These are phyloP conservation scores for Lethrus apterus DNA, from an alignment of 1,140 invertebrate genomes.

Conservation along the genomic window DNA sequence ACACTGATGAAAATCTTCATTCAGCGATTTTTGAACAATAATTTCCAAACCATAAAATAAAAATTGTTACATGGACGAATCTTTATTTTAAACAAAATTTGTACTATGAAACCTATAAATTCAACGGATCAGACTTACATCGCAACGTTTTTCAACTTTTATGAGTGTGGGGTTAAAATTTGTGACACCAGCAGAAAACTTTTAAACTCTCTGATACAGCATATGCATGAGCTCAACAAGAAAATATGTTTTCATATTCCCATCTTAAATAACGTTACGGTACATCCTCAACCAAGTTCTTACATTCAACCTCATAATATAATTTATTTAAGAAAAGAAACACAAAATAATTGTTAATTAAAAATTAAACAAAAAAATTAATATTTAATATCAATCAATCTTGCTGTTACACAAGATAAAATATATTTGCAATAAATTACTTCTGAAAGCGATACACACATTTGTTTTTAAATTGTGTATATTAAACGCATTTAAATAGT, in stretches of 20 bases:
- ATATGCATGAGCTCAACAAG: slow-evolving; percentile 11
- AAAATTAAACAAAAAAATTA: too few species aligned
- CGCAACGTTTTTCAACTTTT: slow-evolving; percentile 18
- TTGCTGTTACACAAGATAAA: too few species aligned
- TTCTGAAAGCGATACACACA: too few species aligned
- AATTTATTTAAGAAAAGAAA: too few species aligned
- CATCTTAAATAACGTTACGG: slow-evolving; percentile 11
- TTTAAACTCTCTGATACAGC: slow-evolving; percentile 18
- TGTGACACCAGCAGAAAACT: slow-evolving; percentile 17
- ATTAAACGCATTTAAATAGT: too few species aligned
- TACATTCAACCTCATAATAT: too few species aligned
- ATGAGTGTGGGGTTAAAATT: slow-evolving; percentile 17
- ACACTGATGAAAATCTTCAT: slow-evolving; percentile 13
- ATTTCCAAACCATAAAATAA: slow-evolving; percentile 19
- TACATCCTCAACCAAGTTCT: too few species aligned
- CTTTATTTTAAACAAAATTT: slow-evolving; percentile 12
- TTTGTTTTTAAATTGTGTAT: too few species aligned
- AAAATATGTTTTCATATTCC: slow-evolving; percentile 12
- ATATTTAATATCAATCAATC: too few species aligned
- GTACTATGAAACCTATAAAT: slow-evolving; percentile 19
- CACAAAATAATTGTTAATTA: too few species aligned
- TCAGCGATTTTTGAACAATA: slow-evolving; percentile 14
- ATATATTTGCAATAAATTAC: too few species aligned
- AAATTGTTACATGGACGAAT: slow-evolving; percentile 13
- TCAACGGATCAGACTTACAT: slow-evolving; percentile 14